Percentiles rank a stretch among this genome's conserved stretches.
Evolutionary conservation across 1,140 invertebrate genomes (phyloP).

Genomic region (Zaprionus davidi): DNA sequence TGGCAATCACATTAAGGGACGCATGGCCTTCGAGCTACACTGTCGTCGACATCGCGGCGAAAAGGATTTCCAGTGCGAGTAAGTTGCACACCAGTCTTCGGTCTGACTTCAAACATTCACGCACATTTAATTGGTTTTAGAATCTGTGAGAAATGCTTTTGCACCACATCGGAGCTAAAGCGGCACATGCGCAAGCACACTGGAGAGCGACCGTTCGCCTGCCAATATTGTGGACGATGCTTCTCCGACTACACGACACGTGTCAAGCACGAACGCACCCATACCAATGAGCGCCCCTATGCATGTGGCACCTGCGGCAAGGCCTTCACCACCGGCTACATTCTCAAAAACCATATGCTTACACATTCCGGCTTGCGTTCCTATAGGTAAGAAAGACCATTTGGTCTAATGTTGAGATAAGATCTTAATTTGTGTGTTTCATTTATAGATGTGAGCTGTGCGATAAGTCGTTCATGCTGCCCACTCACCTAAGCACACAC

Average conservation of each 20-base stretch:
- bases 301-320: slow-evolving; percentile 86
- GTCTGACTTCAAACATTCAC: background rate
- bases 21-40: slow-evolving; percentile 71
- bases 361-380: slow-evolving; percentile 76
- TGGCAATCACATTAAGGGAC: slow-evolving; percentile 70
- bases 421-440: background rate
- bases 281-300: slow-evolving; percentile 86
- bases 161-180: slow-evolving; percentile 75
- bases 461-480: slow-evolving; percentile 73
- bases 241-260: slow-evolving; percentile 75
- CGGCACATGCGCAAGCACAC: slow-evolving; percentile 76
- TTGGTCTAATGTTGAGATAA: background rate
- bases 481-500: slow-evolving; percentile 71
- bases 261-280: slow-evolving; percentile 84
- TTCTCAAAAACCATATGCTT: slow-evolving; percentile 74
- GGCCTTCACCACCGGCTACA: slow-evolving; percentile 85
- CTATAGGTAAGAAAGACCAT: slow-evolving; percentile 50
- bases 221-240: slow-evolving; percentile 70
- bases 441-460: slow-evolving; percentile 65
- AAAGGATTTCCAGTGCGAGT: slow-evolving; percentile 74
- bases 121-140: slow-evolving; percentile 27
- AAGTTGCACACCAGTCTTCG: slow-evolving; percentile 24
- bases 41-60: slow-evolving; percentile 74
- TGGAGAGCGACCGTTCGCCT: slow-evolving; percentile 70
- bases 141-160: slow-evolving; percentile 75